Conservation (phyloP, 2,797 vertebrate genomes). For the Chelon labrosus region DNA sequence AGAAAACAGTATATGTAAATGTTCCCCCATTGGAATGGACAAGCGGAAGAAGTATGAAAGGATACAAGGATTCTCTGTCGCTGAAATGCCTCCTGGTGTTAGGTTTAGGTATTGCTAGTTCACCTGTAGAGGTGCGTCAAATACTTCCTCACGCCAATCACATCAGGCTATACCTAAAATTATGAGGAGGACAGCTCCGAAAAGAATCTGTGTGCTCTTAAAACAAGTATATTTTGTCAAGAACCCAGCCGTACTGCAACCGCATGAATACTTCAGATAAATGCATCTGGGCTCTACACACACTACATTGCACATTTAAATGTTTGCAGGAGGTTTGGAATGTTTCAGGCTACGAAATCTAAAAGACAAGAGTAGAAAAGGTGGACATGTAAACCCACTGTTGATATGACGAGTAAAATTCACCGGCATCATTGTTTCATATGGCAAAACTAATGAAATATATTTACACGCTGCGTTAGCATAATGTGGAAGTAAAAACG, state of each 20-base stretch:
- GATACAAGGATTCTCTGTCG: constrained; percentile 14
- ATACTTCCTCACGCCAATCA: constrained; percentile 9
- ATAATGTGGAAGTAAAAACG: constrained; percentile 20
- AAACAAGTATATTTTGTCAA: constrained; percentile 31
- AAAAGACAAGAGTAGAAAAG: constrained; percentile 25
- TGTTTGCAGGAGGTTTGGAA: constrained; percentile 64
- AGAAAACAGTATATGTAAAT: constrained; percentile 52
- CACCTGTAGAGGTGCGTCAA: constrained; percentile 30
- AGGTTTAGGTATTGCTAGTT: constrained; percentile 41
- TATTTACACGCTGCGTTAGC: constrained; percentile 42
- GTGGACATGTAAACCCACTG: constrained; percentile 31
- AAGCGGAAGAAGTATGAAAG: constrained; percentile 53
- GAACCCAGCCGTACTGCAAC: constrained; percentile 41
- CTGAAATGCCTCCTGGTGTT: constrained; percentile 52
- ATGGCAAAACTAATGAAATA: constrained; percentile 21
- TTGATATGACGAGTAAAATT: constrained; percentile 51
- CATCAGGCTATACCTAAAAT: constrained; percentile 28
- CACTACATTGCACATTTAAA: constrained; percentile 61
- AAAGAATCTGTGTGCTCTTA: constrained; percentile 39
- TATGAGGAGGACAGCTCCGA: constrained; percentile 24
- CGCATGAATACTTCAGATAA: constrained; percentile 38
- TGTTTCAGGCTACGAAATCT: constrained; percentile 59
- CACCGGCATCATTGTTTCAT: constrained; percentile 39
- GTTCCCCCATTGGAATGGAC: constrained; percentile 59
- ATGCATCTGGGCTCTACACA: constrained; percentile 33